Base-by-base conservation (phyloP, 2,113 vertebrate genomes). In the Anas platyrhynchos region DNA sequence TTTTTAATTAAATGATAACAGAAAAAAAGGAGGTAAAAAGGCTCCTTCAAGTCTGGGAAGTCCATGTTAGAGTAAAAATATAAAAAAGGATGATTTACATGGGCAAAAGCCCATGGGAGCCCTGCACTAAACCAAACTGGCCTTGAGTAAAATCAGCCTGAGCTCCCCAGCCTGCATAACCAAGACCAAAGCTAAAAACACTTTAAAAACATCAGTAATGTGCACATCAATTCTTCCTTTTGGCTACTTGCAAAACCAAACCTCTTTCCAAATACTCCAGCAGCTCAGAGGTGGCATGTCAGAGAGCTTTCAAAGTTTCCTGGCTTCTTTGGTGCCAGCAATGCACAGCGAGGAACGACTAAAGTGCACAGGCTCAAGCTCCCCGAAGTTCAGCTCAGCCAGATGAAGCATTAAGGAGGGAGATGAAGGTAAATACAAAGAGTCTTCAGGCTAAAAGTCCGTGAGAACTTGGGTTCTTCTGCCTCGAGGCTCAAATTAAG, bases 401-500 rank as follows among this genome's bases (percentile, higher is more conserved):
- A 46, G 43, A 25, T 3, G 23, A 93, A 86, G 50, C 16, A 0
- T 54, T 86, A 13, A 86, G 68, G 68, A 91, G 31, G 82, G n/a
- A 87, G 69, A 1, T 44, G 61, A 80, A 94, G 78, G 69, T 59
- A 77, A 87, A 84, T 16, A 73, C 9, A 2, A 32, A n/a, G 55
- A 77, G 26, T 56, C 21, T 78, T 27, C 61, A 88, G 43, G 25
- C 29, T 41, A 8, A 38, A 25, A 76, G 68, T 41, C 69, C 38
- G 6, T 0, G 0, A 80, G 36, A 76, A 67, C 9, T 56, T 10
- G 2, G 34, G 27, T 23, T 92, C 18, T 48, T 67, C 46, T 8
- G 2, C 3, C 31, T 38, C 46, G 54, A 63, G 20, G 55, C 52
- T 98, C 97, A 99, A 97, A 99, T 99, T 84, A 99, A 98, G 98